A percentile compares a stretch with the other conserved stretches of the same genome.
Evolutionary conservation across 2,888 invertebrate species (phyloP).

Genomic region (Epicampocera succincta): DNA sequence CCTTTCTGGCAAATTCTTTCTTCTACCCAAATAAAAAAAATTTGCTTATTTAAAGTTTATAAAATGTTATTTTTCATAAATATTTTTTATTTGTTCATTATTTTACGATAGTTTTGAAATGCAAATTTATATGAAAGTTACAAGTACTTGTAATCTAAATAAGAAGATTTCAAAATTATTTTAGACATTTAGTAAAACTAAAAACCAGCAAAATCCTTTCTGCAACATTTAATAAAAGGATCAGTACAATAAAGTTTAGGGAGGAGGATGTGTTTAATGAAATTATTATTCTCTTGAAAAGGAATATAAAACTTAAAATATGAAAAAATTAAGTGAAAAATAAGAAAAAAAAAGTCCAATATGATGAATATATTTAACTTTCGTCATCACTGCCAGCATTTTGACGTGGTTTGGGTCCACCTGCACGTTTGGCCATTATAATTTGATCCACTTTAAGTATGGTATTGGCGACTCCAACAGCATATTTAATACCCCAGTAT

Average conservation of each 20-base stretch:
- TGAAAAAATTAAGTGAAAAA: slow-evolving; percentile 14
- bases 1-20: too few relatives aligned
- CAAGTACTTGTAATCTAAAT: slow-evolving; percentile 1
- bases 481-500: slow-evolving; percentile 97
- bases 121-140: slow-evolving; percentile 21
- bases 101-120: slow-evolving; percentile 21
- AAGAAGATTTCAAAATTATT: slow-evolving; percentile 32
- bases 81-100: slow-evolving; percentile 30
- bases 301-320: slow-evolving; percentile 14
- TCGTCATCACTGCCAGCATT: slow-evolving; percentile 88
- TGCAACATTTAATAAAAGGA: slow-evolving; percentile 21
- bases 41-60: too few relatives aligned
- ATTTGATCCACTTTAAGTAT: slow-evolving; percentile 98
- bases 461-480: slow-evolving; percentile 95
- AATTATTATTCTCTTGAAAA: slow-evolving; percentile 4
- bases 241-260: slow-evolving; percentile 51
- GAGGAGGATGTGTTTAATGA: slow-evolving; percentile 23
- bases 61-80: slow-evolving; percentile 14
- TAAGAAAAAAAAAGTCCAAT: slow-evolving; percentile 49
- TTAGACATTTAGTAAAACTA: slow-evolving; percentile 50
- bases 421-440: slow-evolving; percentile 98
- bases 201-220: slow-evolving; percentile 24
- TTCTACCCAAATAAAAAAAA: too few relatives aligned
- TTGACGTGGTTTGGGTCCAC: slow-evolving; percentile 93
- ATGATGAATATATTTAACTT: slow-evolving; percentile 81